Evolutionary conservation across 64 coral and sea anemone species (phyloP), one percentile per base, ranked within the genome.

Genomic region (Porites australiensis): DNA sequence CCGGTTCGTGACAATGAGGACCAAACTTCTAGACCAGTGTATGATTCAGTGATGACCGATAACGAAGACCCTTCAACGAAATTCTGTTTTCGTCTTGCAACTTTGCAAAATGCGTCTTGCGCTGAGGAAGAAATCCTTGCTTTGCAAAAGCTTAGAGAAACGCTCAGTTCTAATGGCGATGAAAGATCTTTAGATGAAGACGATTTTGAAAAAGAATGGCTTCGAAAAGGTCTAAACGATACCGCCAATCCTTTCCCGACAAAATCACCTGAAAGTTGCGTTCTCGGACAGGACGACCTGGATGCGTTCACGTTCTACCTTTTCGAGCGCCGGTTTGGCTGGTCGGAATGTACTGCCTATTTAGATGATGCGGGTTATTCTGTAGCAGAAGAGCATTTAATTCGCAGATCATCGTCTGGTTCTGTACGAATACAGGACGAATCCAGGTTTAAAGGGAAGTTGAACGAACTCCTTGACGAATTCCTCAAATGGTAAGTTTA

Each of bases 381-480:
- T 73, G 75, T 44, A 61, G 49, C 75, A 69, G 81, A 88, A 58
- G 90, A 92, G 52, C 79, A 82, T 20, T 64, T 44, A 46, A 86
- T 70, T 57, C 37, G 79, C 12, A 66, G 61, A 50, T 88, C 55
- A 27, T 93, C 82, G 51, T 15, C 78, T 73, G 21, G 83, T 4
- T 96, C 94, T 49, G 58, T 86, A 47, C 60, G 86, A 70, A 74
- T 91, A 44, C 93, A 87, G 64, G 95, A 98, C 43, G 94, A 99
- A 62, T 94, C 87, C 12, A 96, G 83, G 75, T 99, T 91, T 64
- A 93, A 96, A 59, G 89, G 77, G 73, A 81, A 61, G 55, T 70
- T 99, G 57, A 99, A 99, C 77, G 98, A 96, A 54, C 78, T 99
- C 4, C 88, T 99, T 8, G 98, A 99, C 50, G 98, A 96, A 70